phyloP scores from a whole-genome alignment of 1,140 invertebrate genomes.

The Drosophila auraria region DNA sequence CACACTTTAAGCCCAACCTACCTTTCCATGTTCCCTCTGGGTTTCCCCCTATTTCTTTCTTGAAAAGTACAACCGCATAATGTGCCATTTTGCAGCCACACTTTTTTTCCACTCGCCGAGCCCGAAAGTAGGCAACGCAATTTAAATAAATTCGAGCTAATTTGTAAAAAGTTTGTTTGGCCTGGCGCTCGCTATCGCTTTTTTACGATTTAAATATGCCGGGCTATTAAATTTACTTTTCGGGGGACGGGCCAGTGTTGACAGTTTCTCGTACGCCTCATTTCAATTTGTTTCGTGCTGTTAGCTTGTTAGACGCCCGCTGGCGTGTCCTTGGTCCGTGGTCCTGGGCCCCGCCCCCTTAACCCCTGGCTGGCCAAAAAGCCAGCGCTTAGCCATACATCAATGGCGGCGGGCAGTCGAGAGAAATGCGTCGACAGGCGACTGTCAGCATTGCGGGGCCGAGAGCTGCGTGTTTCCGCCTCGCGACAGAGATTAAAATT shows the following conservation, averaged over 20 bases:
- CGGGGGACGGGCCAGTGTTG: constrained; percentile 30
- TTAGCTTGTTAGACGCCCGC: constrained; percentile 73
- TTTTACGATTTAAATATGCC: constrained; percentile 76
- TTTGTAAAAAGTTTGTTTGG: constrained; percentile 76
- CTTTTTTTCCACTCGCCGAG: constrained; percentile 11
- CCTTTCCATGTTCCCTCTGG: neutral
- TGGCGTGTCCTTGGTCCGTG: constrained; percentile 44
- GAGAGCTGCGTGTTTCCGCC: constrained; percentile 67
- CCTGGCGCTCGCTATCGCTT: constrained; percentile 32
- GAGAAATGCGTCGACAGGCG: constrained; percentile 47
- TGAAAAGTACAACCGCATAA: constrained; percentile 18
- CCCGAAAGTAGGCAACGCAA: constrained; percentile 58
- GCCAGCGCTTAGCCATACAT: constrained; percentile 56
- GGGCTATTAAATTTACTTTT: constrained; percentile 68
- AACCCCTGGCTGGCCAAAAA: constrained; percentile 29
- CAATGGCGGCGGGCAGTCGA: constrained; percentile 64
- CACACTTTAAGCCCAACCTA: neutral
- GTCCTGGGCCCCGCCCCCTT: constrained; percentile 23
- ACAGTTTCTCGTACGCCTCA: constrained; percentile 60
- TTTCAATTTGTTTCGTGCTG: constrained; percentile 75
- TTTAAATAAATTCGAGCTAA: constrained; percentile 78
- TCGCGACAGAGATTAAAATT: constrained; percentile 74
- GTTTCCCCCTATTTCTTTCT: neutral
- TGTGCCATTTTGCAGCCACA: constrained; percentile 46
- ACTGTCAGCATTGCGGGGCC: constrained; percentile 55